Evolutionary conservation across 1,140 invertebrate genomes (phyloP).

Genomic region (Berghia stephanieae): DNA sequence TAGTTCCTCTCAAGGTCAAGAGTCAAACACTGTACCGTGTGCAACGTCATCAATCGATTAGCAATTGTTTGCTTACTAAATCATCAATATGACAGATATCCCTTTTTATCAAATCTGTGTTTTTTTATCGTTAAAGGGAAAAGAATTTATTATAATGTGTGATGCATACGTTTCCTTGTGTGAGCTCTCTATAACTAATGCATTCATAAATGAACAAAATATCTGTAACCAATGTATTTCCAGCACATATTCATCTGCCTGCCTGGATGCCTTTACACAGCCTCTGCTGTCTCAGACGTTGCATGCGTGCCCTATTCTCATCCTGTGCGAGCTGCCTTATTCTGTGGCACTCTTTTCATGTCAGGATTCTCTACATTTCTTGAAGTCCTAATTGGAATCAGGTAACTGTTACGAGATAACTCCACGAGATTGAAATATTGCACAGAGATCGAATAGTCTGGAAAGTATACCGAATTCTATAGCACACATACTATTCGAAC

Average conservation of each 20-base stretch:
- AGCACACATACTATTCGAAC: neutral
- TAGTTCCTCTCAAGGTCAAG: too few relatives aligned
- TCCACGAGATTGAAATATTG: too few relatives aligned
- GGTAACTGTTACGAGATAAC: conserved; percentile 42
- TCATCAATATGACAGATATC: neutral
- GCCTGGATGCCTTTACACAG: conserved; percentile 35
- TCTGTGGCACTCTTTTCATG: conserved; percentile 52
- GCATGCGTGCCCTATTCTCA: conserved; percentile 40
- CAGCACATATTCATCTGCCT: conserved; percentile 46
- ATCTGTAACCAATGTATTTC: neutral
- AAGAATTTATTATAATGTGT: neutral
- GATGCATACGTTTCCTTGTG: neutral
- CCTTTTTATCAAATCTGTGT: neutral
- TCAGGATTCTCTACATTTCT: conserved; percentile 45
- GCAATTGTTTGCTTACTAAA: neutral
- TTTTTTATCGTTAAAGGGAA: neutral
- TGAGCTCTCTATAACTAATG: neutral
- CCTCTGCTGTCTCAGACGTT: conserved; percentile 43
- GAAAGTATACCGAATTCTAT: too few relatives aligned
- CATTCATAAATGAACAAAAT: too few relatives aligned
- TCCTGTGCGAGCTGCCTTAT: conserved; percentile 44
- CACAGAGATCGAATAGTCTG: too few relatives aligned
- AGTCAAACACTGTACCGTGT: too few relatives aligned
- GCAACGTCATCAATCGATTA: too few relatives aligned
- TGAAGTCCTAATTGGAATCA: conserved; percentile 45